phyloP scores from a whole-genome alignment of 2,797 vertebrate species.

The Varecia variegata region DNA sequence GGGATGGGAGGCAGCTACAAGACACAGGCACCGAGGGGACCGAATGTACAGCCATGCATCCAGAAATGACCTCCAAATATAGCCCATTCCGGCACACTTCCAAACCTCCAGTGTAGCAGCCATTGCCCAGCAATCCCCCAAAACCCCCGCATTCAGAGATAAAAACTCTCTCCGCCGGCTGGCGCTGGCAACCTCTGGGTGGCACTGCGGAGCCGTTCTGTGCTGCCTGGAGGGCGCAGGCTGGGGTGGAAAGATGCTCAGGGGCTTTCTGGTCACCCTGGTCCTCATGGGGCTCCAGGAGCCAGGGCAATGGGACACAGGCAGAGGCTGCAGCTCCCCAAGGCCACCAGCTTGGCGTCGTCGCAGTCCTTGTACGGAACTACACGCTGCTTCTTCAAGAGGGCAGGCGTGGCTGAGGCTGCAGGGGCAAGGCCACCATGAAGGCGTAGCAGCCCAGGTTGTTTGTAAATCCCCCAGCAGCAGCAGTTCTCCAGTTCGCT shows the following conservation, averaged over 20 bases:
- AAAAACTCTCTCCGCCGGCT: background rate
- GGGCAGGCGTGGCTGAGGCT: background rate
- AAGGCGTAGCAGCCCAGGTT: background rate
- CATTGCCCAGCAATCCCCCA: background rate
- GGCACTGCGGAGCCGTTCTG: conserved; percentile 58
- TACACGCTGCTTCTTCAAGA: background rate
- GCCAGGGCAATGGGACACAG: background rate
- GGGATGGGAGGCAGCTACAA: background rate
- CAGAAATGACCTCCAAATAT: background rate
- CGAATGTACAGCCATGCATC: background rate
- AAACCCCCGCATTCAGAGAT: background rate
- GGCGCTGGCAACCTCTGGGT: conserved; percentile 49
- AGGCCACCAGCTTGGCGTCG: background rate
- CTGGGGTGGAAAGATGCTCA: accelerated
- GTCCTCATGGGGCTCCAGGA: background rate
- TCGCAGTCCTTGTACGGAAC: background rate
- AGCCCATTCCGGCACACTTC: background rate
- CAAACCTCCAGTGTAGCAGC: background rate
- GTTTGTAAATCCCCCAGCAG: background rate
- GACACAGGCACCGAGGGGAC: background rate
- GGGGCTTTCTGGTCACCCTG: background rate
- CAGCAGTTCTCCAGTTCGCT: background rate
- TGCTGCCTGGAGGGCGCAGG: background rate
- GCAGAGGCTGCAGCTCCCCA: background rate
- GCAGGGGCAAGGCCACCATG: background rate